Percentiles rank a stretch among this genome's conserved stretches.
Conservation (phyloP, 1,140 invertebrate genomes). For the Cydia strobilella region DNA sequence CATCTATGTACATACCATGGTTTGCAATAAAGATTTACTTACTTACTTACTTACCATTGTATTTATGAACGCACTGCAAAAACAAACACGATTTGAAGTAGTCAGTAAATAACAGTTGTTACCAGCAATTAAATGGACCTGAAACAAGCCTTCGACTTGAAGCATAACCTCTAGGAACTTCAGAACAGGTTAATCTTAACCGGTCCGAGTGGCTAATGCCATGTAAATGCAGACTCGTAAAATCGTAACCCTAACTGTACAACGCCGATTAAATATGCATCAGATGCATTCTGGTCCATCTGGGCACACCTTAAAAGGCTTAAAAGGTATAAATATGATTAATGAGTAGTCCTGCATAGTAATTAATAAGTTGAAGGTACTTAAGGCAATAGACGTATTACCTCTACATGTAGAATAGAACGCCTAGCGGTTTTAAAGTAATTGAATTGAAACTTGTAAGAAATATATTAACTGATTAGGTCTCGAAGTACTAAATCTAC, state of each 20-base stretch:
- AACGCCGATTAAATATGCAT: conserved; percentile 13
- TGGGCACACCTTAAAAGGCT: conserved; percentile 17
- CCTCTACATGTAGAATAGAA: too few relatives aligned
- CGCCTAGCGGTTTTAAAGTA: too few relatives aligned
- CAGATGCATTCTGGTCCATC: conserved; percentile 15
- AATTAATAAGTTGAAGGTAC: not conserved
- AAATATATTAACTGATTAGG: too few relatives aligned
- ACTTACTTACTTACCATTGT: too few relatives aligned
- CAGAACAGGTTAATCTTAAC: conserved; percentile 23
- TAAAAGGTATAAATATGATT: not conserved
- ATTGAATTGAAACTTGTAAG: too few relatives aligned
- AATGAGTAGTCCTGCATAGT: not conserved
- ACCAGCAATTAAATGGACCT: not conserved
- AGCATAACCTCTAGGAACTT: not conserved
- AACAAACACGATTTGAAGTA: not conserved
- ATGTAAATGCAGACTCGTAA: conserved; percentile 21
- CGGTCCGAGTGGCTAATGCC: conserved; percentile 17
- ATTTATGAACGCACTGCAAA: not conserved
- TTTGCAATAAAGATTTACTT: too few relatives aligned
- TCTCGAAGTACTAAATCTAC: too few relatives aligned
- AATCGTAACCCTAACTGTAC: conserved; percentile 22
- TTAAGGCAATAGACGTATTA: not conserved
- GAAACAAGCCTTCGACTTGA: not conserved
- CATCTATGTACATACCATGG: too few relatives aligned
- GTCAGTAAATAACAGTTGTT: not conserved